phyloP scores from a whole-genome alignment of 2,797 vertebrate genomes.

The Lepilemur septentrionalis region DNA sequence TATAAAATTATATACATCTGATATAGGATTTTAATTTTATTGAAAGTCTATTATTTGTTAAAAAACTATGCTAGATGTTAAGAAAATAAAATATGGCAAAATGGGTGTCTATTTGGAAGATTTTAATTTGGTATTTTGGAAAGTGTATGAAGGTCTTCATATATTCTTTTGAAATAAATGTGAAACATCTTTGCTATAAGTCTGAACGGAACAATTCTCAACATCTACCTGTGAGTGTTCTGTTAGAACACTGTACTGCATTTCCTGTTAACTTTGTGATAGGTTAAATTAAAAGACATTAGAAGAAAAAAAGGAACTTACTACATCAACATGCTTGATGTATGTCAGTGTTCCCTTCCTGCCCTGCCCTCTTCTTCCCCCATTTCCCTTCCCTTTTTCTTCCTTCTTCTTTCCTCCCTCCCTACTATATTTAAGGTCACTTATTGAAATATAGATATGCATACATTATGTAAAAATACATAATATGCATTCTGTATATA shows the following conservation, averaged over 20 bases:
- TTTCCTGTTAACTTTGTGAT: not conserved
- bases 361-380: not conserved
- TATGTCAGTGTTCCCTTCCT: not conserved
- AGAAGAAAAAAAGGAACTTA: not conserved
- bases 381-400: not conserved
- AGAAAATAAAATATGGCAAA: not conserved
- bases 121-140: not conserved
- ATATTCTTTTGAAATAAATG: not conserved
- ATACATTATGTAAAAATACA: not conserved
- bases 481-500: not conserved
- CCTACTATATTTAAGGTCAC: not conserved
- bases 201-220: not conserved
- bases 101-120: not conserved
- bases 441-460: not conserved
- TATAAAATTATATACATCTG: not conserved
- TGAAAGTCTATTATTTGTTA: not conserved
- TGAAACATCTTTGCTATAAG: not conserved
- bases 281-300: not conserved
- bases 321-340: not conserved
- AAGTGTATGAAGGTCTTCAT: not conserved
- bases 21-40: constrained; percentile 10
- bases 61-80: not conserved
- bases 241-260: not conserved
- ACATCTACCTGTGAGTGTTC: not conserved
- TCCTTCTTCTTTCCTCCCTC: too few relatives aligned